Conservation (phyloP, 1,140 invertebrate species). For the Apis cerana region DNA sequence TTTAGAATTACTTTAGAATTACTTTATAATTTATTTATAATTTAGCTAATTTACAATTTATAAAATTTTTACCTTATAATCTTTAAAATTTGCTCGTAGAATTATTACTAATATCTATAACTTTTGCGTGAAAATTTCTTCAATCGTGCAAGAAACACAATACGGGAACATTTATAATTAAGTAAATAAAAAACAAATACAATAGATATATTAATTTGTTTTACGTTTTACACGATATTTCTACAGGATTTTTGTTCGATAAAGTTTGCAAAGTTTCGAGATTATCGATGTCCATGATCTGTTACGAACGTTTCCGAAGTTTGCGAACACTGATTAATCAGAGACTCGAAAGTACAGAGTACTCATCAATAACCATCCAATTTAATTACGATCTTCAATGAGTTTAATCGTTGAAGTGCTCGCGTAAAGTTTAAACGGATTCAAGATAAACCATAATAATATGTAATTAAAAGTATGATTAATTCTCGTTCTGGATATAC, state of each 20-base stretch:
- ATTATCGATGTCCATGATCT: slow-evolving; percentile 5
- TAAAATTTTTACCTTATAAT: too few relatives aligned
- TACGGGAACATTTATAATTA: background rate
- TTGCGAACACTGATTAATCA: slow-evolving; percentile 35
- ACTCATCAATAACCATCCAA: slow-evolving; percentile 36
- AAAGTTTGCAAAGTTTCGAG: background rate
- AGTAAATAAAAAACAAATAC: background rate
- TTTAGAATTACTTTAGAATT: too few relatives aligned
- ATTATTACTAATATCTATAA: too few relatives aligned
- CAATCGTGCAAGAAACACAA: too few relatives aligned
- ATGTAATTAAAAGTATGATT: slow-evolving; percentile 7
- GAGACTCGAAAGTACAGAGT: slow-evolving; percentile 16
- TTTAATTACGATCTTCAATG: slow-evolving; percentile 35
- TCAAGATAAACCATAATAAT: background rate
- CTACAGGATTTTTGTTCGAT: background rate
- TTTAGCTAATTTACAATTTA: too few relatives aligned
- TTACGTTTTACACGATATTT: background rate
- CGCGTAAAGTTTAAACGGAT: slow-evolving; percentile 22
- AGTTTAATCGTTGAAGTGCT: background rate
- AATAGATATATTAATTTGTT: background rate
- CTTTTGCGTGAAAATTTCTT: too few relatives aligned
- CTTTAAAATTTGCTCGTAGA: too few relatives aligned
- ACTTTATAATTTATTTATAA: too few relatives aligned
- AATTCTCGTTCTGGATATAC: background rate
- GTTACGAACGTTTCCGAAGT: slow-evolving; percentile 3